Percentiles rank a stretch among this genome's conserved stretches.
These are phyloP conservation scores for Ivindomyrus marchei DNA, from an alignment of 2,113 vertebrate genomes.

Conservation along the genomic window DNA sequence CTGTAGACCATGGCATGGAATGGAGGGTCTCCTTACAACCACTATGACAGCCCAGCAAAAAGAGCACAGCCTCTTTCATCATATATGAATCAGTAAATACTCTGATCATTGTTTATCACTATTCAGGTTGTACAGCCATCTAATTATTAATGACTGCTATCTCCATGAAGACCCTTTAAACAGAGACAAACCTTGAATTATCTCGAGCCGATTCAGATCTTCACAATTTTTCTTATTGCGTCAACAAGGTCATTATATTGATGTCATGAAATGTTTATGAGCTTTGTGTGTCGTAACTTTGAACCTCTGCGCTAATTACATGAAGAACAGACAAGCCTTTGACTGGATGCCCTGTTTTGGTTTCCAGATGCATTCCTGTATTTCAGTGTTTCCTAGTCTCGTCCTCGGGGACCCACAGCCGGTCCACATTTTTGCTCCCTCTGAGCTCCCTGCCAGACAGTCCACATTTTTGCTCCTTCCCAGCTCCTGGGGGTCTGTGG, in stretches of 20 bases:
- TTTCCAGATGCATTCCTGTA: neutral
- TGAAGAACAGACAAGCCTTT: neutral
- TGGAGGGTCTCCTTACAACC: neutral
- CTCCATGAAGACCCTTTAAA: neutral
- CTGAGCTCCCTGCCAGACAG: too few species aligned
- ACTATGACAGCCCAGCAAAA: neutral
- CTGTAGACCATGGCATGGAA: neutral
- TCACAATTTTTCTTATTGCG: neutral
- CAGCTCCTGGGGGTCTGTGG: neutral
- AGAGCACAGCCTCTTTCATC: neutral
- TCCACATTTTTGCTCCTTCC: neutral
- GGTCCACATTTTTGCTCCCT: neutral
- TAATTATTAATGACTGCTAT: neutral
- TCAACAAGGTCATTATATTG: conserved; percentile 21
- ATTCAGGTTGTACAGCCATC: neutral
- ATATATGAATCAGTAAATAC: neutral
- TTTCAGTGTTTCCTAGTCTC: neutral
- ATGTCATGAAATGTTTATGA: conserved; percentile 16
- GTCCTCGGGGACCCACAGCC: neutral
- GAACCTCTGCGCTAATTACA: conserved; percentile 12
- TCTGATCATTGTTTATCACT: neutral
- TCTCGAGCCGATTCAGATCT: neutral
- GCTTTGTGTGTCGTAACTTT: neutral
- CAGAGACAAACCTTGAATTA: neutral
- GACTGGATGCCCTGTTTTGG: conserved; percentile 3